Percentiles rank a stretch among this genome's conserved stretches.
Conservation (phyloP, 2,113 vertebrate species). For the Microcebus griseorufus region DNA sequence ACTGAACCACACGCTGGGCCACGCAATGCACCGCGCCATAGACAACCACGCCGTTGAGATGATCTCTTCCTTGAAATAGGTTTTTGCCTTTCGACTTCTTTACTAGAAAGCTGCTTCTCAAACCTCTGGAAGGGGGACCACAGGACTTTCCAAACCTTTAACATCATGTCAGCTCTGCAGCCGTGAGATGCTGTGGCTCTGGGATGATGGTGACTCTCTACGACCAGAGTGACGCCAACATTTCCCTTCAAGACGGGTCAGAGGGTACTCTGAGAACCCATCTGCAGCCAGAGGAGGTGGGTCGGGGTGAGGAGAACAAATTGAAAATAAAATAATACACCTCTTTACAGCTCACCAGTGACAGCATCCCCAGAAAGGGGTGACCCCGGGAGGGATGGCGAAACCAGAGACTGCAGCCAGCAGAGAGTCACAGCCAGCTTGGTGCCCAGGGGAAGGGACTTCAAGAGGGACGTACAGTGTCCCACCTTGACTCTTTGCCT, state of each 20-base stretch:
- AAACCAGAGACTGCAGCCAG: background rate
- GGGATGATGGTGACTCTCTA: background rate
- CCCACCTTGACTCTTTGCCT: background rate
- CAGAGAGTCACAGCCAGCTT: fast-evolving
- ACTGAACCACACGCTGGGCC: fast-evolving
- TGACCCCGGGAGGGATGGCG: background rate
- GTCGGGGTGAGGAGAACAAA: background rate
- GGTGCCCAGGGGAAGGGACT: too few species aligned
- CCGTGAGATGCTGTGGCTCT: background rate
- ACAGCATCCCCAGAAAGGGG: background rate
- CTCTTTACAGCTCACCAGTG: background rate
- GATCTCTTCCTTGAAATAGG: background rate
- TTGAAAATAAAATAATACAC: background rate
- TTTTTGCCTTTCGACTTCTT: background rate
- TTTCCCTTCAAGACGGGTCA: background rate
- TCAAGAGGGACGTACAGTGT: background rate
- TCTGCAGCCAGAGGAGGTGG: background rate
- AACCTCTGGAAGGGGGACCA: background rate
- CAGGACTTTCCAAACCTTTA: too few species aligned
- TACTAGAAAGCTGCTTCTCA: background rate
- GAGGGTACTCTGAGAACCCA: background rate
- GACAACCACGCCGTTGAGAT: background rate
- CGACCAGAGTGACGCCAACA: fast-evolving
- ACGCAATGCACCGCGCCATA: fast-evolving
- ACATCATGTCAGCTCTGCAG: background rate